Base-by-base conservation (phyloP, 2,113 vertebrate genomes). In the Taxidea taxus region DNA sequence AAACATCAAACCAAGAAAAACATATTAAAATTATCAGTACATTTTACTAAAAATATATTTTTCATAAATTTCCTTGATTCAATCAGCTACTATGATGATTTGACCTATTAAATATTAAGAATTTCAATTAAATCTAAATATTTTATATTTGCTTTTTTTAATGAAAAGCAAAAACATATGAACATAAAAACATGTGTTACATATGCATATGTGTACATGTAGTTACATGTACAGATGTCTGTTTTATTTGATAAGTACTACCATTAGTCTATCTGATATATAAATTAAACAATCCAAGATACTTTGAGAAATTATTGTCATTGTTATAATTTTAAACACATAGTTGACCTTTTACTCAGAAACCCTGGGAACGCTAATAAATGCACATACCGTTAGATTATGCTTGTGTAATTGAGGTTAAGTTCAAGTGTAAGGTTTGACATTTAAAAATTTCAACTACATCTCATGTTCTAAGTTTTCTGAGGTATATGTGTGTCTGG, bases 61-160 rank as follows among this genome's bases (percentile, higher is more conserved):
- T 2, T 27, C 68, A 16, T 31, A 94, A 93, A 84, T 4, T 56
- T 0, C 0, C 13, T 34, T 87, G 4, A 20, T 80, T 95, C 81
- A 86, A 42, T 94, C 54, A 44, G 49, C 81, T 3, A 62, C 11
- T 10, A 15, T 95, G 1, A 83, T 94, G 58, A 96, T 58, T 96
- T 95, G 4, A 31, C 58, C 95, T 96, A 3, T 8, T 92, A 10
- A 54, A 2, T 9, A 49, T 20, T 44, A 3, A 78, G 68, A 3
- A 90, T 97, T 96, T 51, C 81, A 62, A 20, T 4, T 95, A 89
- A 34, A 42, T 97, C 15, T 94, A 54, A 92, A 49, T 96, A 95
- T 68, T 51, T 95, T 15, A 25, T 84, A 85, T 39, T 75, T 86
- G 81, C 39, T 64, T 89, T 93, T 90, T 74, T 86, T 51, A 37